These are phyloP conservation scores for Ostrea denselamellosa DNA, from an alignment of 1,140 invertebrate genomes.

Conservation along the genomic window DNA sequence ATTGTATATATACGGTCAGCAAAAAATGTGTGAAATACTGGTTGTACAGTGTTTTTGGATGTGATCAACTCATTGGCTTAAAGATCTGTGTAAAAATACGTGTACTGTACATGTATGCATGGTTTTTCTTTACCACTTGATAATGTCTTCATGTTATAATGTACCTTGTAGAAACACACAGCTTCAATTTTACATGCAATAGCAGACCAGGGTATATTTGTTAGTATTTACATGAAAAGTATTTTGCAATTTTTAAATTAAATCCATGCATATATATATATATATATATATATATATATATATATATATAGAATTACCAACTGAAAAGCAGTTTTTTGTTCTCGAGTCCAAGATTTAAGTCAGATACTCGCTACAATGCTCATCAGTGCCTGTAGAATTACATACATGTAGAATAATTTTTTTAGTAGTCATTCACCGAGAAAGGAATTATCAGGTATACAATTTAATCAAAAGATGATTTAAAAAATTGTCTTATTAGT, in stretches of 20 bases:
- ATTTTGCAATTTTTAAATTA: not conserved
- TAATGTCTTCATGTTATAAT: not conserved
- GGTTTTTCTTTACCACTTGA: not conserved
- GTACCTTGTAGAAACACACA: not conserved
- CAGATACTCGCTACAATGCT: not conserved
- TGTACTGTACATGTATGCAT: not conserved
- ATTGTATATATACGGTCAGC: not conserved
- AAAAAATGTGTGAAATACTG: not conserved
- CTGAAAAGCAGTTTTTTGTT: not conserved
- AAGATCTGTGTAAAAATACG: too few relatives aligned
- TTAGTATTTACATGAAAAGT: not conserved
- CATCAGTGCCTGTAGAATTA: not conserved
- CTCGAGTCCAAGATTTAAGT: not conserved
- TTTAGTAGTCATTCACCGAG: not conserved
- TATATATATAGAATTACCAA: not conserved
- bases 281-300: too few relatives aligned
- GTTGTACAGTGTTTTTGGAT: too few relatives aligned
- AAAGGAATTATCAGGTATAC: not conserved
- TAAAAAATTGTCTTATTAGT: not conserved
- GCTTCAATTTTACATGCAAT: not conserved
- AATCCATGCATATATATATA: too few relatives aligned
- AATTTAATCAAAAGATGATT: not conserved
- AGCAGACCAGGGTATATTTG: slow-evolving; percentile 24
- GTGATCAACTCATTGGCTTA: too few relatives aligned
- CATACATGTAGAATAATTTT: not conserved